Percentiles rank a stretch among this genome's conserved stretches.
Evolutionary conservation across 1,140 invertebrate species (phyloP).

Genomic region (Drosophila nigromelanica): DNA sequence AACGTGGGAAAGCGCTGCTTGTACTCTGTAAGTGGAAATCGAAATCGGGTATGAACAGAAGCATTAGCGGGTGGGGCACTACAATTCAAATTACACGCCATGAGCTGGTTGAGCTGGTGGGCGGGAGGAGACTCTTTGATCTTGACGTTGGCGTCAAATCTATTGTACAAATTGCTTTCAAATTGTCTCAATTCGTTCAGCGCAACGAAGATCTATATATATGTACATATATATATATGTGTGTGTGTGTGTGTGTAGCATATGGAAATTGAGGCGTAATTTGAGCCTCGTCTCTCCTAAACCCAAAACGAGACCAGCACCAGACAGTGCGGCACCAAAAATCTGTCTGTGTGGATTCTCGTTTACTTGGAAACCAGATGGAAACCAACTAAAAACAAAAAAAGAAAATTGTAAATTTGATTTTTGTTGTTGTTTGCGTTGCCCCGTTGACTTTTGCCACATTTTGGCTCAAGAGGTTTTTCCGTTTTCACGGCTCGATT

Average conservation of each 20-base stretch:
- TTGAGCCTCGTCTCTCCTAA: slow-evolving; percentile 12
- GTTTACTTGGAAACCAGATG: slow-evolving; percentile 77
- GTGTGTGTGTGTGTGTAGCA: slow-evolving; percentile 4
- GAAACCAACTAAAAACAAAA: slow-evolving; percentile 34
- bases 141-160: slow-evolving; percentile 34
- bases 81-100: slow-evolving; percentile 33
- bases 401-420: slow-evolving; percentile 28
- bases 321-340: slow-evolving; percentile 56
- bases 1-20: slow-evolving; percentile 79
- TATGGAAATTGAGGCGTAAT: slow-evolving; percentile 32
- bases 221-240: no score
- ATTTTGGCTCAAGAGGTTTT: slow-evolving; percentile 63
- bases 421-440: slow-evolving; percentile 32
- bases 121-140: slow-evolving; percentile 7
- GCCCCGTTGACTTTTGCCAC: slow-evolving; percentile 27
- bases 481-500: slow-evolving; percentile 72
- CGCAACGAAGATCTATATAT: background rate
- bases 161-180: slow-evolving; percentile 45
- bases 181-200: slow-evolving; percentile 45
- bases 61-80: slow-evolving; percentile 14
- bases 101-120: background rate
- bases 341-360: slow-evolving; percentile 27
- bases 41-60: no score
- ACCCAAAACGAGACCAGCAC: slow-evolving; percentile 5
- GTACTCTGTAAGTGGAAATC: slow-evolving; percentile 63